These are phyloP conservation scores for Zeugodacus cucurbitae DNA, from an alignment of 1,140 invertebrate species.

Conservation along the genomic window DNA sequence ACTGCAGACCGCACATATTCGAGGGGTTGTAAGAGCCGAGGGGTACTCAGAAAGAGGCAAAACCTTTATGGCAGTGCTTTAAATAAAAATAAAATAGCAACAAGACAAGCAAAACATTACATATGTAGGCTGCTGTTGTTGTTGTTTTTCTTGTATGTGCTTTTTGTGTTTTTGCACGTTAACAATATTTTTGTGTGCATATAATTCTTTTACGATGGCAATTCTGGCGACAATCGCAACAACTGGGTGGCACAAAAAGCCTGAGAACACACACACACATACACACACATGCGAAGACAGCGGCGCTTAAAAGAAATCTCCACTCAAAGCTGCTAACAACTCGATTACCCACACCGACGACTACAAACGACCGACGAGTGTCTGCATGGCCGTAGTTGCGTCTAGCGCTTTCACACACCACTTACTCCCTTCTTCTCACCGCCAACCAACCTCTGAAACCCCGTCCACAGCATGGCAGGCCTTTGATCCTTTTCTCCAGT, in stretches of 20 bases:
- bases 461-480: background rate
- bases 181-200: conserved; percentile 31
- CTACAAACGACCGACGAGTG: background rate
- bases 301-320: background rate
- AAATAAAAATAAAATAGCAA: background rate
- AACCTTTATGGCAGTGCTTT: background rate
- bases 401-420: background rate
- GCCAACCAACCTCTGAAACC: background rate
- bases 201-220: conserved; percentile 37
- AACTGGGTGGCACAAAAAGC: conserved; percentile 24
- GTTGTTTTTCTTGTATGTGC: conserved; percentile 11
- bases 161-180: conserved; percentile 3
- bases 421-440: background rate
- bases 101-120: background rate
- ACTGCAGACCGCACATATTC: background rate
- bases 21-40: background rate
- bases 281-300: background rate
- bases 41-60: background rate
- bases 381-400: background rate
- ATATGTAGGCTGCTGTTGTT: background rate
- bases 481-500: background rate
- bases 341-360: conserved; percentile 10
- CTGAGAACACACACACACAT: background rate
- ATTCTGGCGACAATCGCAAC: conserved; percentile 37
- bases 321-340: conserved; percentile 12